Percentiles rank a stretch among this genome's conserved stretches.
Evolutionary conservation across 2,113 vertebrate genomes (phyloP).

Genomic region (Xenopus tropicalis): UCB_Xtro_10.0 CM004446.2:142212001-142212500

Average conservation of each 20-base stretch:
- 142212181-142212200: slow-evolving; percentile 5
- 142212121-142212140: not conserved
- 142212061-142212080: no score
- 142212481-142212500: no score
- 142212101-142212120: no score
- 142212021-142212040: no score
- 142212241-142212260: not conserved
- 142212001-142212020: no score
- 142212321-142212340: accelerated
- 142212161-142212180: not conserved
- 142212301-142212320: not conserved
- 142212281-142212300: not conserved
- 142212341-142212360: not conserved
- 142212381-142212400: not conserved
- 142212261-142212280: not conserved
- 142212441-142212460: no score
- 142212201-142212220: slow-evolving; percentile 50
- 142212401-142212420: no score
- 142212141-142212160: slow-evolving; percentile 35
- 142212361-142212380: not conserved
- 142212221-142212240: not conserved
- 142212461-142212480: no score
- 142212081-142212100: no score
- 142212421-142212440: no score
- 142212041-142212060: no score